Conservation (phyloP, 2,797 vertebrate genomes). For the Phrynocephalus guinanensis region DNA sequence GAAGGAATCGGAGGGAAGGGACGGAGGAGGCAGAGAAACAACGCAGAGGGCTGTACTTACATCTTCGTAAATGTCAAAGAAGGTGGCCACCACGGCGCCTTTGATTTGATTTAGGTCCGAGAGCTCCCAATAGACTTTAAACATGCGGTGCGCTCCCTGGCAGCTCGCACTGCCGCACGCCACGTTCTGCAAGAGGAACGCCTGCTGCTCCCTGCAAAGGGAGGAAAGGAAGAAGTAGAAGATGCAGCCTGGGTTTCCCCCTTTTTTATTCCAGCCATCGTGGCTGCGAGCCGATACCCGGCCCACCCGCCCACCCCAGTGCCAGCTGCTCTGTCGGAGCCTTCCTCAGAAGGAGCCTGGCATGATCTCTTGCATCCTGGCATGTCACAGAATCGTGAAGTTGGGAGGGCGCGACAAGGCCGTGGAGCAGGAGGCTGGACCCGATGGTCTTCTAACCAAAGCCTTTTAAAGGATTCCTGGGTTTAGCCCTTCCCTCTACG, state of each 20-base stretch:
- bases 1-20: slow-evolving; percentile 22
- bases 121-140: slow-evolving; percentile 93
- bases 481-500: too few relatives aligned
- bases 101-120: slow-evolving; percentile 88
- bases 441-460: too few relatives aligned
- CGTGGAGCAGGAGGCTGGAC: too few relatives aligned
- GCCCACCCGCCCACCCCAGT: too few relatives aligned
- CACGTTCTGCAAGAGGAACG: slow-evolving; percentile 94
- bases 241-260: not conserved
- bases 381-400: too few relatives aligned
- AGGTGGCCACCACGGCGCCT: slow-evolving; percentile 87
- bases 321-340: too few relatives aligned
- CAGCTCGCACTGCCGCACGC: slow-evolving; percentile 85
- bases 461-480: too few relatives aligned
- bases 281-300: too few relatives aligned
- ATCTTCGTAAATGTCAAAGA: slow-evolving; percentile 98
- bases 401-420: too few relatives aligned
- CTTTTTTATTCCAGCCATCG: not conserved
- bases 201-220: slow-evolving; percentile 85
- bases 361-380: too few relatives aligned
- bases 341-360: not conserved
- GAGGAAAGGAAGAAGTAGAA: slow-evolving; percentile 32
- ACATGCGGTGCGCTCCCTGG: slow-evolving; percentile 83
- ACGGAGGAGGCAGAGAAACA: slow-evolving; percentile 44
- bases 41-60: slow-evolving; percentile 81